phyloP scores from a whole-genome alignment of 2,113 vertebrate genomes.

The Siniperca chuatsi region DNA sequence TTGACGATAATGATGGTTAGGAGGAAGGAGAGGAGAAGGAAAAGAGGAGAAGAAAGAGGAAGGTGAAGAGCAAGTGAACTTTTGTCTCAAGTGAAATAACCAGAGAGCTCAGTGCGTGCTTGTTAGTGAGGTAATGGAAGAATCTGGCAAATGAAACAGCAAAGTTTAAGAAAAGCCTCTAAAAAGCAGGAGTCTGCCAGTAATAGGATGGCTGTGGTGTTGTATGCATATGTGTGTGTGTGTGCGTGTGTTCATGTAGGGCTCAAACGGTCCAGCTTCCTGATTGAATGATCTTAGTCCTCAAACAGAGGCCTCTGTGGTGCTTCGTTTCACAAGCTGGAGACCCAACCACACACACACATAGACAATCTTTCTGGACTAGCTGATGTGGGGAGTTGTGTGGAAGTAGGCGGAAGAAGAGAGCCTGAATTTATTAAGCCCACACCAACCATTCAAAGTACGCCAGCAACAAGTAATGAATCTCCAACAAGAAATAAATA shows the following conservation, averaged over 20 bases:
- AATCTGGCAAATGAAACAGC: constrained; percentile 12
- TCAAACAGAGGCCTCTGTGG: constrained; percentile 29
- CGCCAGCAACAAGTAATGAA: constrained; percentile 71
- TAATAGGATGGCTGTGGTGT: constrained; percentile 16
- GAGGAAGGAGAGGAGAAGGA: background rate
- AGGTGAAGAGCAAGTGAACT: background rate
- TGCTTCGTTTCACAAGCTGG: constrained; percentile 11
- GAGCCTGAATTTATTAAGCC: constrained; percentile 75
- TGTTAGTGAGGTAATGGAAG: constrained; percentile 28
- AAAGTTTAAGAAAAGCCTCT: constrained; percentile 1
- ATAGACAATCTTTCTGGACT: background rate
- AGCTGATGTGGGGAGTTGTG: constrained; percentile 39
- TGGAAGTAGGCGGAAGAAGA: constrained; percentile 55
- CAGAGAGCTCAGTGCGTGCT: constrained; percentile 1
- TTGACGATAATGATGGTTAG: background rate
- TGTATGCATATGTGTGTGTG: too few species aligned
- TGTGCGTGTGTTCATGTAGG: constrained; percentile 2
- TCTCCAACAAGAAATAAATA: constrained; percentile 74
- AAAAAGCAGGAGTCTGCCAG: background rate
- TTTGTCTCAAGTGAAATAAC: constrained; percentile 12
- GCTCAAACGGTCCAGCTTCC: constrained; percentile 19
- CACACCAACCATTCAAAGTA: constrained; percentile 65
- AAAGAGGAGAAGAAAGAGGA: background rate
- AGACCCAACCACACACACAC: constrained; percentile 16
- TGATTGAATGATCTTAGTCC: constrained; percentile 27